Conservation (phyloP, 2,888 invertebrate genomes). For the Amorpha juglandis region DNA sequence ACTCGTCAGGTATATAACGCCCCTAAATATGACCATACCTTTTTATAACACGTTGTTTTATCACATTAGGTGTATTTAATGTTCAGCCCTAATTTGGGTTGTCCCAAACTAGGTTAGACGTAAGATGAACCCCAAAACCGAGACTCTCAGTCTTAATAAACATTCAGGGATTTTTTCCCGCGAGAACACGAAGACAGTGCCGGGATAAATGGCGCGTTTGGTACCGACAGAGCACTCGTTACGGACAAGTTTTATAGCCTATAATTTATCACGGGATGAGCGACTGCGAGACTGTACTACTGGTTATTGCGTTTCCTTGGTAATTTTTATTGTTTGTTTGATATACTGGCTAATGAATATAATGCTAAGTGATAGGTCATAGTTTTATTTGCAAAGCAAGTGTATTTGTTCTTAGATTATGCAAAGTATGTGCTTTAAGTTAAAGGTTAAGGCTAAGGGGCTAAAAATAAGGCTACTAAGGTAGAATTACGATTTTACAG, state of each 20-base stretch:
- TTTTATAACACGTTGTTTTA: too few relatives aligned
- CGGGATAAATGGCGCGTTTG: slow-evolving; percentile 70
- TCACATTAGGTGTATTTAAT: too few relatives aligned
- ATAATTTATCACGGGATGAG: slow-evolving; percentile 69
- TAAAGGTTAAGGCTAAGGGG: too few relatives aligned
- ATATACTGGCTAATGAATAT: background rate
- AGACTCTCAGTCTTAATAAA: slow-evolving; percentile 23
- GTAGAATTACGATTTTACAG: too few relatives aligned
- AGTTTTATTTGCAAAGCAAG: too few relatives aligned
- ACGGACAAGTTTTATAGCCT: slow-evolving; percentile 67
- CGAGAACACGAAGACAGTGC: slow-evolving; percentile 36
- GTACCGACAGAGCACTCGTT: slow-evolving; percentile 73
- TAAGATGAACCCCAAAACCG: slow-evolving; percentile 1
- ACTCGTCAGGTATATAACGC: too few relatives aligned
- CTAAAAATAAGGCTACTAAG: too few relatives aligned
- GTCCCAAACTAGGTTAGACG: background rate
- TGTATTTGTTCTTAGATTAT: too few relatives aligned
- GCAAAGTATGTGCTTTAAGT: too few relatives aligned
- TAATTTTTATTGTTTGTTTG: background rate
- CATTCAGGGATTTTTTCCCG: slow-evolving; percentile 19
- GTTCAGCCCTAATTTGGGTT: too few relatives aligned
- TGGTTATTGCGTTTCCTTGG: slow-evolving; percentile 25
- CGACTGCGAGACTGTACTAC: slow-evolving; percentile 40
- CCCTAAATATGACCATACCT: too few relatives aligned
- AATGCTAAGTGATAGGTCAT: too few relatives aligned